A percentile compares a stretch with the other conserved stretches of the same genome.
These are phyloP conservation scores for Orientallactaga bullata DNA, from an alignment of 2,113 vertebrate species.

Conservation along the genomic window DNA sequence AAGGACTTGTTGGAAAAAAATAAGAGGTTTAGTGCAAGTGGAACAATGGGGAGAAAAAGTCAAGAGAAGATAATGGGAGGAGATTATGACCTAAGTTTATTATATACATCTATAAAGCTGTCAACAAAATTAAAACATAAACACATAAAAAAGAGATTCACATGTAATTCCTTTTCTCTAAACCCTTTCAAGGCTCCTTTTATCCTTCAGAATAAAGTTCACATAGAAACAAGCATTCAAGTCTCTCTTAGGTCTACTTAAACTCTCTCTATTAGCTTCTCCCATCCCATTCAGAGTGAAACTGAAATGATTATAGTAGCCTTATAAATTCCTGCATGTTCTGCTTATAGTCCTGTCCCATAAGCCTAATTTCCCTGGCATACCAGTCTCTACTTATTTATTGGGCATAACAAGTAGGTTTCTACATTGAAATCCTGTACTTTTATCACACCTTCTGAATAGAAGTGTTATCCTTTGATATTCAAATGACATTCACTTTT, in stretches of 20 bases:
- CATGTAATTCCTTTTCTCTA: neutral
- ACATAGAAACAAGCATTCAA: conserved; percentile 8
- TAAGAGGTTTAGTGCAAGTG: too few species aligned
- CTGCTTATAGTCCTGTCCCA: neutral
- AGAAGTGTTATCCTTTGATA: neutral
- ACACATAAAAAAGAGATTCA: neutral
- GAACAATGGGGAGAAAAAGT: too few species aligned
- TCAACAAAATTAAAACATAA: too few species aligned
- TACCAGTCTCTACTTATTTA: neutral
- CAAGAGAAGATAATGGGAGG: too few species aligned
- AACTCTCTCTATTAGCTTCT: neutral
- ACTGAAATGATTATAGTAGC: neutral
- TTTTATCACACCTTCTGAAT: neutral
- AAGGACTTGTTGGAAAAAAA: too few species aligned
- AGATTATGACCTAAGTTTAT: too few species aligned
- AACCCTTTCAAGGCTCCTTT: neutral
- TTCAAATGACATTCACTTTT: neutral
- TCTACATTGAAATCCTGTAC: neutral
- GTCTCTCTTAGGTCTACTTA: neutral
- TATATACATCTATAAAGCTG: too few species aligned
- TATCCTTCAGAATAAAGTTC: neutral
- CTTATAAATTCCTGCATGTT: neutral
- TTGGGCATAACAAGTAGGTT: neutral
- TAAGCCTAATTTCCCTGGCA: neutral
- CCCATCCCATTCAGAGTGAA: neutral